Percentiles rank a stretch among this genome's conserved stretches.
phyloP scores from a whole-genome alignment of 2,797 vertebrate genomes.

The Cichlasoma orientale region DNA sequence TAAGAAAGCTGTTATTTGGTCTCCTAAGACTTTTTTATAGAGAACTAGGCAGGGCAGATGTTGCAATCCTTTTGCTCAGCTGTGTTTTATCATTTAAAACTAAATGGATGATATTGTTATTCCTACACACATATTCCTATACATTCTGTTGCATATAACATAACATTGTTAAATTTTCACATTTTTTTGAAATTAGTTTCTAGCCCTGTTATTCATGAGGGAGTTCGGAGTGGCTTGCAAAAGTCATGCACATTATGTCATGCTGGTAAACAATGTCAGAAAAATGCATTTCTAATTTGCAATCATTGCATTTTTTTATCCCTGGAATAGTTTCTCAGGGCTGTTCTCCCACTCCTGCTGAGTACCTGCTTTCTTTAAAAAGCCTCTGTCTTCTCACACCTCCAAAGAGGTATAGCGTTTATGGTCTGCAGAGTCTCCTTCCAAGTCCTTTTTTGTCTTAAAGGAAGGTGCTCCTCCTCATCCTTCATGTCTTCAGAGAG shows the following conservation, averaged over 20 bases:
- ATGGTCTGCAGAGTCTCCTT: slow-evolving; percentile 45
- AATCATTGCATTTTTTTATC: slow-evolving; percentile 44
- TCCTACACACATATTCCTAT: slow-evolving; percentile 54
- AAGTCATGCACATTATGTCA: slow-evolving; percentile 85
- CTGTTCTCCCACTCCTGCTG: slow-evolving; percentile 55
- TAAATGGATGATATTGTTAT: slow-evolving; percentile 64
- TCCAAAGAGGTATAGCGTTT: slow-evolving; percentile 56
- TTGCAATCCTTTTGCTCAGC: slow-evolving; percentile 62
- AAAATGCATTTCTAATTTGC: slow-evolving; percentile 79
- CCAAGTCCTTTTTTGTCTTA: slow-evolving; percentile 29
- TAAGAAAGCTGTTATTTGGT: neutral
- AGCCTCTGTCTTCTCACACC: slow-evolving; percentile 46
- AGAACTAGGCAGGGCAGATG: slow-evolving; percentile 63
- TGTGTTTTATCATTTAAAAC: slow-evolving; percentile 63
- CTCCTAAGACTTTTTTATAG: slow-evolving; percentile 33
- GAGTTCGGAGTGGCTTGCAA: slow-evolving; percentile 77
- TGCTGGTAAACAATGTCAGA: slow-evolving; percentile 84
- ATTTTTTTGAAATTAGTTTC: slow-evolving; percentile 60
- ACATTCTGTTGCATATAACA: slow-evolving; percentile 74
- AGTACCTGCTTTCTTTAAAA: slow-evolving; percentile 43
- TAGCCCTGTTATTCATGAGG: slow-evolving; percentile 75
- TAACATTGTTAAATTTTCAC: slow-evolving; percentile 61
- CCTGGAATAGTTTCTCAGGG: slow-evolving; percentile 59
- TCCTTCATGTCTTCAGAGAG: slow-evolving; percentile 39
- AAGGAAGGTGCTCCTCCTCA: slow-evolving; percentile 31